Evolutionary conservation across 2,113 vertebrate species (phyloP).

Genomic region (Xerus inauris): DNA sequence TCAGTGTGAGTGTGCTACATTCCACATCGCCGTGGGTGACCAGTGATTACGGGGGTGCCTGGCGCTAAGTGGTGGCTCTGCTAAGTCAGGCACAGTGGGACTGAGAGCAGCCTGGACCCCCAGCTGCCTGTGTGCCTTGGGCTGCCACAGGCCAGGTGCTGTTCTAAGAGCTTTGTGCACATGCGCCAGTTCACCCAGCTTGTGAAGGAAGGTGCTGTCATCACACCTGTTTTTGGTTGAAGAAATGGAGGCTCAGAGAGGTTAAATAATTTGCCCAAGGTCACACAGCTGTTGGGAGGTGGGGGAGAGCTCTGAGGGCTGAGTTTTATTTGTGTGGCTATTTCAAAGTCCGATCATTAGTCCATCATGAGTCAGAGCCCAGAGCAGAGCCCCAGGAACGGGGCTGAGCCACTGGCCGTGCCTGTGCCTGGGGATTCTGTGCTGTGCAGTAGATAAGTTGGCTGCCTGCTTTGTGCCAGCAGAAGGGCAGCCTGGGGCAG

Average conservation of each 20-base stretch:
- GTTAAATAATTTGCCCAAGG: background rate
- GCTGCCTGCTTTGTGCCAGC: background rate
- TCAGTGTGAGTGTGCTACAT: fast-evolving
- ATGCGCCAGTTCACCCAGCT: background rate
- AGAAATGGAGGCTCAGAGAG: background rate
- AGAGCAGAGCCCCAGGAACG: background rate
- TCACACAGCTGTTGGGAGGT: background rate
- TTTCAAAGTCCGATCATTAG: background rate
- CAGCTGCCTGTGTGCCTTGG: fast-evolving
- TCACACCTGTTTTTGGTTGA: background rate
- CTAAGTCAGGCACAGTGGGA: background rate
- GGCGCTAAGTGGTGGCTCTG: fast-evolving
- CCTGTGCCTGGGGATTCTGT: background rate
- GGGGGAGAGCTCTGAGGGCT: fast-evolving
- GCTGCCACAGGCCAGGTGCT: fast-evolving
- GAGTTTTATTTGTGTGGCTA: background rate
- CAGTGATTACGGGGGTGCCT: fast-evolving
- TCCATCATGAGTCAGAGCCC: background rate
- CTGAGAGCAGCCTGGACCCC: fast-evolving
- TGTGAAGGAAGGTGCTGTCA: background rate
- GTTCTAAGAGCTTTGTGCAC: background rate
- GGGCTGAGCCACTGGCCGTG: fast-evolving
- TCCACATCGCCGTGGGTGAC: fast-evolving
- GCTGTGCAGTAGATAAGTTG: background rate
- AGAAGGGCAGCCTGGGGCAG: background rate